Base-by-base conservation (phyloP, 2,113 vertebrate genomes). In the Sturnus vulgaris region DNA sequence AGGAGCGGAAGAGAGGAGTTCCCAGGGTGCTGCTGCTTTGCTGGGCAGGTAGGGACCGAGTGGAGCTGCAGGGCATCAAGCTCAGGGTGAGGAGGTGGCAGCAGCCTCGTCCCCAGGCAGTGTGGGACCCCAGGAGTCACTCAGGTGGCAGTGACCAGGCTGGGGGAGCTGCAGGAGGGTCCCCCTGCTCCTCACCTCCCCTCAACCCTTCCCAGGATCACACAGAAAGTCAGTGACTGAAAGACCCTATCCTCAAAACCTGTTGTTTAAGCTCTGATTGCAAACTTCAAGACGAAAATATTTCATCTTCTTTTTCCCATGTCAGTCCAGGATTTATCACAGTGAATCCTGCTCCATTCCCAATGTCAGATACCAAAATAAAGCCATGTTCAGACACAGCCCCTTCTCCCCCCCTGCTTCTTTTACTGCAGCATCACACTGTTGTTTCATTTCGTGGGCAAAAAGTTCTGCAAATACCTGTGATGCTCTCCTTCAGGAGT, bases 141-240 rank as follows among this genome's bases (percentile, higher is more conserved):
- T n/a, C 69, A 20, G 0, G 0, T 12, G 55, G 21, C 47, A 75
- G 39, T 4, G 2, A 5, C 22, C 52, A 33, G 22, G 31, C n/a
- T 75, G n/a, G 28, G n/a, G 79, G 42, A 35, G 59, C 40, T 78
- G 64, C 4, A 11, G 71, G 21, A 82, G 16, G 11, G 28, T 47
- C 7, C 2, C 31, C n/a, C 11, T 0, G 0, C 5, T 69, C 40
- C 33, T 44, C 35, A 46, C 3, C n/a, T 37, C 44, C 7, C 9
- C 50, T 46, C 12, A 0, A 18, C 2, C 4, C 7, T 81, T 27
- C 31, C 40, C 19, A 20, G 28, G 24, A 37, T 61, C 50, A n/a
- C 5, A 12, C 11, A 47, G 56, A 35, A 66, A 89, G 25, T 11
- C 61, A 40, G 53, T 2, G 10, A 31, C 4, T 35, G 52, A 13